Percentiles rank a stretch among this genome's conserved stretches.
Conservation (phyloP, 1,140 invertebrate genomes). For the Megathymus violae region DNA sequence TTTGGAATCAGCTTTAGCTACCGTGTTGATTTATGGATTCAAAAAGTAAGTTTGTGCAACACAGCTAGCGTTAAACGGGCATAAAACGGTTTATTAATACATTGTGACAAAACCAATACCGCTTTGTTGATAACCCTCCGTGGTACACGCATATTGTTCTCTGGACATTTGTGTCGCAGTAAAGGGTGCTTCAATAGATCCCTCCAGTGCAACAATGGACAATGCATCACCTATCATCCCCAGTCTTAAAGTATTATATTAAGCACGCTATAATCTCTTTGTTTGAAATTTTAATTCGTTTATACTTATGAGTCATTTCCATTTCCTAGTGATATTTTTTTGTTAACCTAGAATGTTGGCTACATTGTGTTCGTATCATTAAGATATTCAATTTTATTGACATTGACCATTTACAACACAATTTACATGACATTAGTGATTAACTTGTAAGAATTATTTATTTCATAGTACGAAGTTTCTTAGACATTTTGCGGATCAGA, state of each 20-base stretch:
- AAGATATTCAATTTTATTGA: no score
- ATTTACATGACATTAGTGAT: no score
- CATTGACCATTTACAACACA: no score
- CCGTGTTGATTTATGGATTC: background rate
- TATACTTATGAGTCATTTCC: constrained; percentile 12
- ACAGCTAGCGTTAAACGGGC: background rate
- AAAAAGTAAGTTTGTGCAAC: background rate
- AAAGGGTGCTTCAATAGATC: constrained; percentile 10
- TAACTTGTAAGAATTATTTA: no score
- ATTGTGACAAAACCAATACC: constrained; percentile 16
- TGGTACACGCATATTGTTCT: constrained; percentile 2
- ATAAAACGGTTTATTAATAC: constrained; percentile 24
- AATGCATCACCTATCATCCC: constrained; percentile 27
- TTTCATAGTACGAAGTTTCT: no score
- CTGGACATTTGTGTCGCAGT: constrained; percentile 15
- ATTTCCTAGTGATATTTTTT: constrained; percentile 14
- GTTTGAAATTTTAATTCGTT: constrained; percentile 25
- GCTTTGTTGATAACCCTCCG: constrained; percentile 6
- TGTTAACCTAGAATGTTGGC: no score
- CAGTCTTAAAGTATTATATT: constrained; percentile 24
- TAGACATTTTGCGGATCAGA: no score
- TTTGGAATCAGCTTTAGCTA: background rate
- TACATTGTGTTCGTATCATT: no score
- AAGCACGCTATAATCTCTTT: constrained; percentile 15
- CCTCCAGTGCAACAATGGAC: constrained; percentile 22